phyloP scores from a whole-genome alignment of 1,140 invertebrate species.

The Dendroctonus ponderosae region DNA sequence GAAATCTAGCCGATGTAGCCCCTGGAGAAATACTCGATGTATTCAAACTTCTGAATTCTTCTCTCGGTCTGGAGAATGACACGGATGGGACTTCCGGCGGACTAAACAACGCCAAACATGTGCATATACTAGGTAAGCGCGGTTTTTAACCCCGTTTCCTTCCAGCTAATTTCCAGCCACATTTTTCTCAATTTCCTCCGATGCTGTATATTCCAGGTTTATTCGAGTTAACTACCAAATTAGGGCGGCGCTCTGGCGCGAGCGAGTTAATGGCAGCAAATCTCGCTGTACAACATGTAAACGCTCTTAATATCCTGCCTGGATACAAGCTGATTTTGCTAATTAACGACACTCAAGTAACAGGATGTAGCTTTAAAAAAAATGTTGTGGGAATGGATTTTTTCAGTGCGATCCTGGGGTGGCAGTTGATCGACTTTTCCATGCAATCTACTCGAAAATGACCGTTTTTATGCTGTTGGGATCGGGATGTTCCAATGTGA shows the following conservation, averaged over 20 bases:
- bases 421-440: slow-evolving; percentile 85
- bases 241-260: slow-evolving; percentile 62
- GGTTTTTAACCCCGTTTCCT: not conserved
- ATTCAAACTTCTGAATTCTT: slow-evolving; percentile 13
- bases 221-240: slow-evolving; percentile 68
- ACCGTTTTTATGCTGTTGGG: slow-evolving; percentile 75
- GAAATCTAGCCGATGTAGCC: not conserved
- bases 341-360: slow-evolving; percentile 80
- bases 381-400: too few relatives aligned
- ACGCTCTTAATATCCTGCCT: slow-evolving; percentile 63
- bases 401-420: slow-evolving; percentile 86
- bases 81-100: not conserved
- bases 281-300: slow-evolving; percentile 72
- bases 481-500: slow-evolving; percentile 85
- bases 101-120: not conserved
- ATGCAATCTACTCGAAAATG: slow-evolving; percentile 79
- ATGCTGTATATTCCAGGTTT: slow-evolving; percentile 61
- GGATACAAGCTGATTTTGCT: slow-evolving; percentile 71
- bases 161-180: not conserved
- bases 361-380: not conserved
- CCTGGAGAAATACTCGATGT: slow-evolving; percentile 16
- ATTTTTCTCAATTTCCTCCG: not conserved
- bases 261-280: slow-evolving; percentile 73
- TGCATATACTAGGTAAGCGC: slow-evolving; percentile 13
- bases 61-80: not conserved